phyloP scores from a whole-genome alignment of 2,797 vertebrate genomes.

The Gambelia wislizenii region DNA sequence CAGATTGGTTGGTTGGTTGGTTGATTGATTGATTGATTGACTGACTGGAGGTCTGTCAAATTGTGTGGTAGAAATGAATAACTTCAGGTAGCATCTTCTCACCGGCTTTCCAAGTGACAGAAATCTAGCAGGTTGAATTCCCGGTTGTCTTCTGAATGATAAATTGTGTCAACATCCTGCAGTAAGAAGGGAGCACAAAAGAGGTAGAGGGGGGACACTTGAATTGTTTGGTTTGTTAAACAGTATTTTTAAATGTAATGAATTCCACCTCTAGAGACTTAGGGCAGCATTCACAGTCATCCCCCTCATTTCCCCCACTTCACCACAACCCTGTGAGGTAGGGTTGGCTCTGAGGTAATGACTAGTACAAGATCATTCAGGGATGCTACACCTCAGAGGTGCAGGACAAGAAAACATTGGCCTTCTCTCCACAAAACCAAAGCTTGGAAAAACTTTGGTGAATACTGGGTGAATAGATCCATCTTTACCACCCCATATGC shows the following conservation, averaged over 20 bases:
- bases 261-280: background rate
- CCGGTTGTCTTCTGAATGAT: slow-evolving; percentile 93
- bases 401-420: background rate
- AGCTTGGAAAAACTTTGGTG: no score
- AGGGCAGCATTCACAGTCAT: background rate
- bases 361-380: background rate
- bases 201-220: background rate
- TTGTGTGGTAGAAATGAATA: no score
- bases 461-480: no score
- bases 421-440: background rate
- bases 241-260: background rate
- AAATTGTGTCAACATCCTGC: slow-evolving; percentile 94
- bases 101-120: slow-evolving; percentile 93
- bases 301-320: no score
- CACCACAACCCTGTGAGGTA: background rate
- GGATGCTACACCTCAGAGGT: background rate
- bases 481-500: background rate
- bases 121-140: slow-evolving; percentile 93
- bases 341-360: background rate
- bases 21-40: no score
- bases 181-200: background rate
- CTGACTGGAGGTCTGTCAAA: background rate
- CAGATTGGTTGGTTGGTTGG: no score
- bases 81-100: slow-evolving; percentile 45
- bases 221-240: background rate